Evolutionary conservation across 2,888 invertebrate species (phyloP).

Genomic region (Cataglyphis rosenhaueri): DNA sequence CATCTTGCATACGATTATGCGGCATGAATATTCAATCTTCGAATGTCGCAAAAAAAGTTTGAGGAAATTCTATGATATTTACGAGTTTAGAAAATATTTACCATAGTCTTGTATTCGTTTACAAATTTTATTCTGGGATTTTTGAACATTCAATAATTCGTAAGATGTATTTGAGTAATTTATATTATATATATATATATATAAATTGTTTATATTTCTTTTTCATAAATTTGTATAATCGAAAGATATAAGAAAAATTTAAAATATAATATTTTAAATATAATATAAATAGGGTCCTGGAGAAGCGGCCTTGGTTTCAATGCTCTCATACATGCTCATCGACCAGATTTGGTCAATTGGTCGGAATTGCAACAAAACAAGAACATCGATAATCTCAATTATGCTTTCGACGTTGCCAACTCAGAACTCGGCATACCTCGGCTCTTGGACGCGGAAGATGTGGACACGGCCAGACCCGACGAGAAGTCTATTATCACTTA

Average conservation of each 20-base stretch:
- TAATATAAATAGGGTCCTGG: slow-evolving; percentile 91
- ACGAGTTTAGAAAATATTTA: slow-evolving; percentile 11
- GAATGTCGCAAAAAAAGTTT: neutral
- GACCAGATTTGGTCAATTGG: slow-evolving; percentile 98
- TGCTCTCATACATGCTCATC: slow-evolving; percentile 98
- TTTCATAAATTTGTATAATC: too few relatives aligned
- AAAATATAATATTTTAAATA: slow-evolving; percentile 31
- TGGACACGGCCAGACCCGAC: slow-evolving; percentile 97
- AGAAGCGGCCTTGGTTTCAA: slow-evolving; percentile 98
- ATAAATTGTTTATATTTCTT: neutral
- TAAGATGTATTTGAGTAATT: neutral
- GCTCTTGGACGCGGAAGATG: slow-evolving; percentile 98
- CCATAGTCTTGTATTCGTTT: neutral
- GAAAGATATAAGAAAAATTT: neutral
- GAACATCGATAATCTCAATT: slow-evolving; percentile 98
- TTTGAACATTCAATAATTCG: neutral
- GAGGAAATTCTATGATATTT: neutral
- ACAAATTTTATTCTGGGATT: neutral
- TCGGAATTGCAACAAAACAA: slow-evolving; percentile 91
- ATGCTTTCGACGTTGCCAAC: slow-evolving; percentile 98
- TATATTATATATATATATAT: neutral
- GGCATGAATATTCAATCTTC: slow-evolving; percentile 27
- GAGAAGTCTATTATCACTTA: slow-evolving; percentile 99
- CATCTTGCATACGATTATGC: slow-evolving; percentile 10
- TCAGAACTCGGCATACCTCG: slow-evolving; percentile 96